Base-by-base conservation (phyloP, 2,113 vertebrate species). In the Oxyura jamaicensis region DNA sequence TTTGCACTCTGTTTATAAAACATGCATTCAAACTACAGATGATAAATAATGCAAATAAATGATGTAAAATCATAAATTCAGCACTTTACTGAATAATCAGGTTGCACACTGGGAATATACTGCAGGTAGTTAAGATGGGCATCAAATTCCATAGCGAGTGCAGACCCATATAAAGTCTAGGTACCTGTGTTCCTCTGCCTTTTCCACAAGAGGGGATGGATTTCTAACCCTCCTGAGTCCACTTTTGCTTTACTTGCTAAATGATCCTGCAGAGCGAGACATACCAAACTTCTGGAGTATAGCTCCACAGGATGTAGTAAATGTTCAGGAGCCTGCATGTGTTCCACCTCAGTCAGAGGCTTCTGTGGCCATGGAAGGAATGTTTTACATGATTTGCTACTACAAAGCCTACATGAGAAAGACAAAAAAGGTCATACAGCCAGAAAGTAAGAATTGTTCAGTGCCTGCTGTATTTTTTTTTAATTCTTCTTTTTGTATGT, bases 231-330 rank as follows among this genome's bases (percentile, higher is more conserved):
- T 87, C 66, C 39, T 0, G 5, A 87, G 60, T 18, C 42, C 42
- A 72, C 26, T 89, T 75, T 17, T 85, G 58, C 53, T 90, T 87
- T 87, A 63, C 62, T 83, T 82, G 58, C 71, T 89, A 96, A 91
- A 82, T 78, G 74, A 94, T 85, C 91, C 88, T 76, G 82, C 78
- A 87, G 87, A 96, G 77, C 0, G 4, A 89, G 62, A 78, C 74
- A 92, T 89, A 91, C 69, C 66, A 91, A 89, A 95, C 62, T 52
- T 0, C 0, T 56, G 87, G 59, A 93, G 59, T 69, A 80, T 23
- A 93, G 63, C 66, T 94, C 74, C 63, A 87, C 82, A 94, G 74
- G 78, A 86, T 59, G 76, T 48, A 88, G 35, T 81, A 91, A 91
- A 92, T 31, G 22, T 36, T 82, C 48, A 82, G 58, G 15, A 72